Percentiles rank a stretch among this genome's conserved stretches.
phyloP scores from a whole-genome alignment of 2,888 invertebrate genomes.

The Hemithea aestivaria region DNA sequence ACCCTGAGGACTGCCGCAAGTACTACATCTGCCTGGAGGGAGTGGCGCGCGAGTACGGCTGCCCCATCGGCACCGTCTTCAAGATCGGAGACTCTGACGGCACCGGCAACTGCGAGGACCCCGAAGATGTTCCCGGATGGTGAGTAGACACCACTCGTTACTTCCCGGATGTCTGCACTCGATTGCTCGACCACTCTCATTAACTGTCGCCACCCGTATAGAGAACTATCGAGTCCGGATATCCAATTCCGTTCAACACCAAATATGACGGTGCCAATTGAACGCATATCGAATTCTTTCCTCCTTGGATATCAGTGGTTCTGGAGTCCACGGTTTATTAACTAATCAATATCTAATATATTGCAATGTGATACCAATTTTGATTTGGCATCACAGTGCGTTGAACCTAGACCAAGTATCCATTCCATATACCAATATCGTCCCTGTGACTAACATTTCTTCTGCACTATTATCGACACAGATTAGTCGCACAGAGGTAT shows the following conservation, averaged over 20 bases:
- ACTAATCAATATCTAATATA: constrained; percentile 7
- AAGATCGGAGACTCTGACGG: constrained; percentile 95
- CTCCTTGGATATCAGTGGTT: constrained; percentile 53
- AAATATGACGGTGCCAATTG: constrained; percentile 55
- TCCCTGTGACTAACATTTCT: constrained; percentile 75
- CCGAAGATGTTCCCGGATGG: constrained; percentile 98
- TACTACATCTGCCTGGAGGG: constrained; percentile 97
- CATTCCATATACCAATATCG: constrained; percentile 57
- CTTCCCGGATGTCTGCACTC: constrained; percentile 29
- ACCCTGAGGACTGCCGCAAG: constrained; percentile 96
- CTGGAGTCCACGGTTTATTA: constrained; percentile 36
- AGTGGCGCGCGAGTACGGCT: constrained; percentile 94
- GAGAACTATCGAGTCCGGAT: constrained; percentile 34
- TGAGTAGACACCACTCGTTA: constrained; percentile 71
- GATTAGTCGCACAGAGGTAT: constrained; percentile 19
- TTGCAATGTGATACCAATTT: constrained; percentile 32
- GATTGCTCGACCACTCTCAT: constrained; percentile 18
- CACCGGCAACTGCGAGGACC: constrained; percentile 95
- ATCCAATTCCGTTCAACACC: constrained; percentile 52
- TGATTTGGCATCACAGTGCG: constrained; percentile 30
- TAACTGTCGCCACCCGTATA: constrained; percentile 19
- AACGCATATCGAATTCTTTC: constrained; percentile 45
- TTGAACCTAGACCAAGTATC: constrained; percentile 41
- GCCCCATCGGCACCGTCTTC: constrained; percentile 97
- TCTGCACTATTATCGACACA: constrained; percentile 51